Evolutionary conservation across 2,888 invertebrate genomes (phyloP), one percentile per base, ranked within the genome.

Genomic region (Scaptomyza parva): DNA sequence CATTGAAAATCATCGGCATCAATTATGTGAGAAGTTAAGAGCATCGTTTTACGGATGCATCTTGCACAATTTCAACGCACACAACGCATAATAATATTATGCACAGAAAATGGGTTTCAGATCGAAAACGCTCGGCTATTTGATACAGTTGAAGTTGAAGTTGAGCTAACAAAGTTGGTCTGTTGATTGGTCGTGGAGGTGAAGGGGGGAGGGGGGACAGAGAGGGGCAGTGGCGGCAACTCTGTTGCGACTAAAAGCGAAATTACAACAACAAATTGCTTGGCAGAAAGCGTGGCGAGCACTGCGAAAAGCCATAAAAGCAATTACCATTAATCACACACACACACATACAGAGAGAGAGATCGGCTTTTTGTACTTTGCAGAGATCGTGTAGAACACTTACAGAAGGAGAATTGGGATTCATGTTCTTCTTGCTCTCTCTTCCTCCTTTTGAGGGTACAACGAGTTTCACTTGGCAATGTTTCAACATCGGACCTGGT

Each of bases 281-380:
- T 39, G 37, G 28, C 59, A 30, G 59, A 59, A 43, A 60, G 59
- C 60, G 59, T 60, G 59, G 59, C 51, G 20, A 41, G 57, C 44
- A 53, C 45, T 40, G 53, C 41, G 26, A 62, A 55, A 64, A 58
- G 47, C 55, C 58, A 59, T 64, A 58, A 62, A 78, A 62, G 51
- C 76, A 76, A 76, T 75, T 70, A 66, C 70, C 79, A 75, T 75
- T 78, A 76, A 78, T 76, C 78, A 75, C 63, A 61, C 41, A 63
- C 47, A 67, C 33, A 55, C 22, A 52, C 18, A 48, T 30, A 43
- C 33, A 28, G 12, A 14, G 2, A 9, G 6, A 20, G n/a, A 57
- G 30, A 9, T 8, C 14, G 37, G 22, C 30, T 60, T 24, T 24
- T 33, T 45, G 17, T 37, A 9, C 39, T 39, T 8, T n/a, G 43